Percentiles rank a stretch among this genome's conserved stretches.
phyloP scores from a whole-genome alignment of 2,888 invertebrate genomes.

The Nemoura dubitans region DNA sequence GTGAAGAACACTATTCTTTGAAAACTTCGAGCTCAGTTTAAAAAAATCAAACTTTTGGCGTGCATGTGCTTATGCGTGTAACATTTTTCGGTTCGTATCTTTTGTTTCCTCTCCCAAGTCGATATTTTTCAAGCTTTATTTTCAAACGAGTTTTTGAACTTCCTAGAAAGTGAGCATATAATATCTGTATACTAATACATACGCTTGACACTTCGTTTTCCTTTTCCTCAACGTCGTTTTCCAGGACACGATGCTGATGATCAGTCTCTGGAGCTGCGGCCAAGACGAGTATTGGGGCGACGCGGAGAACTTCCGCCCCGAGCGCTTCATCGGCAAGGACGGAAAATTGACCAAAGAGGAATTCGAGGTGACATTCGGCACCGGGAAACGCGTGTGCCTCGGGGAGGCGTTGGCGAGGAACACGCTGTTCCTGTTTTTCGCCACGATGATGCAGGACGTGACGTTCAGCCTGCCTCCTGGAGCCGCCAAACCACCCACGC shows the following conservation, averaged over 20 bases:
- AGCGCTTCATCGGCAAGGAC: slow-evolving; percentile 50
- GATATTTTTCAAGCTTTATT: no score
- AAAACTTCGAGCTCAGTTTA: no score
- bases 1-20: no score
- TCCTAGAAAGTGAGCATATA: no score
- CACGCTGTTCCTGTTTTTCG: slow-evolving; percentile 51
- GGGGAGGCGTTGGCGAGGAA: slow-evolving; percentile 52
- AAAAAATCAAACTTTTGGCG: no score
- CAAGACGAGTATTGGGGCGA: slow-evolving; percentile 52
- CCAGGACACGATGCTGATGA: slow-evolving; percentile 48
- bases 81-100: no score
- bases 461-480: slow-evolving; percentile 48
- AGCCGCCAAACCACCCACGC: slow-evolving; percentile 46
- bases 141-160: no score
- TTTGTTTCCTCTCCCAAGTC: no score
- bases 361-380: slow-evolving; percentile 51
- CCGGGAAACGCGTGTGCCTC: slow-evolving; percentile 52
- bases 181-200: no score
- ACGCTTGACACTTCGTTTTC: no score
- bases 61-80: no score
- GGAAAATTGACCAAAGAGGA: slow-evolving; percentile 50
- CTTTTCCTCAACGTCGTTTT: no score
- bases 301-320: slow-evolving; percentile 52
- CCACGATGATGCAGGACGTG: slow-evolving; percentile 51
- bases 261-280: slow-evolving; percentile 50